Evolutionary conservation across 2,888 invertebrate species (phyloP).

Genomic region (Corythucha ciliata): DNA sequence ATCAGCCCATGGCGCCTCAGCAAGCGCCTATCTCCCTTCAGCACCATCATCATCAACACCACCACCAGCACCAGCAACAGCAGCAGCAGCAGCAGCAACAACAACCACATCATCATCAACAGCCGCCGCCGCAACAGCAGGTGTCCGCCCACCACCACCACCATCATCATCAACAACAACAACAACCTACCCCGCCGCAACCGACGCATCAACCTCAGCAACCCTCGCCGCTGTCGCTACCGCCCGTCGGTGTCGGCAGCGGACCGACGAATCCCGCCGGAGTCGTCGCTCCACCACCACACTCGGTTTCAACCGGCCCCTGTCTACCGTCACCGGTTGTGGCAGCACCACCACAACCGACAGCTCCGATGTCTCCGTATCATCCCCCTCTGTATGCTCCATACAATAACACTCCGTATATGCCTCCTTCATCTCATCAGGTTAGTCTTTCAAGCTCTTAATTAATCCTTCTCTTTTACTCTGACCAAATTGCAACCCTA

Average conservation of each 20-base stretch:
- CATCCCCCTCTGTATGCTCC: slow-evolving; percentile 68
- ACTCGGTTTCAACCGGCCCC: slow-evolving; percentile 43
- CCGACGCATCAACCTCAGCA: too few relatives aligned
- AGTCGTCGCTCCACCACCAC: slow-evolving; percentile 12
- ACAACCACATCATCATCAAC: slow-evolving; percentile 29
- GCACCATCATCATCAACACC: slow-evolving; percentile 8
- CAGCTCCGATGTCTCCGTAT: slow-evolving; percentile 39
- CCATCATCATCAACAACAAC: slow-evolving; percentile 40
- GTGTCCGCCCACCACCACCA: neutral
- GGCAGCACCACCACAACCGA: slow-evolving; percentile 42
- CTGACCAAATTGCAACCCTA: too few relatives aligned
- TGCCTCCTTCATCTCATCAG: slow-evolving; percentile 53
- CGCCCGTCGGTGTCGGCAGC: neutral
- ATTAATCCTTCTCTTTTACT: too few relatives aligned
- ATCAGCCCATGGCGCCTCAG: slow-evolving; percentile 13
- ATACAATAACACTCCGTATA: slow-evolving; percentile 62
- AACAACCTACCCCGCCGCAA: too few relatives aligned
- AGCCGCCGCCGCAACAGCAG: slow-evolving; percentile 15
- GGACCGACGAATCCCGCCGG: slow-evolving; percentile 2
- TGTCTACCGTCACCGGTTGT: slow-evolving; percentile 42
- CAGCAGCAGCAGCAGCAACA: slow-evolving; percentile 43
- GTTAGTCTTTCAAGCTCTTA: slow-evolving; percentile 18
- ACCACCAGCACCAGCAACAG: slow-evolving; percentile 42
- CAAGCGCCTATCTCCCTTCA: slow-evolving; percentile 41
- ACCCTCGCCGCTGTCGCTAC: too few relatives aligned